phyloP scores from a whole-genome alignment of 2,888 invertebrate genomes.

The Dynastes grantii region DNA sequence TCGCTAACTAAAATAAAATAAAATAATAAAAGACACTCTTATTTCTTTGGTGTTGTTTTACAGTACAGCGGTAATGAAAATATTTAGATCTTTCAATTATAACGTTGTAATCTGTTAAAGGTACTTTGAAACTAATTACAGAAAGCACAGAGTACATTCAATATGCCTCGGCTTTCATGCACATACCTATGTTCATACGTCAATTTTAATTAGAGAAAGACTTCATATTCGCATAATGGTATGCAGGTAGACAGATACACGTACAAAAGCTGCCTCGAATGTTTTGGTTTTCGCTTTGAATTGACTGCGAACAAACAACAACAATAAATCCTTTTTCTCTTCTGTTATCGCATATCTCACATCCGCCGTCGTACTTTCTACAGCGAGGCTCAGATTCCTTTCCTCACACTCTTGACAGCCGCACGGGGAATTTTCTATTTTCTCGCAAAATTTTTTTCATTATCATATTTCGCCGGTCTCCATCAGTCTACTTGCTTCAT shows the following conservation, averaged over 20 bases:
- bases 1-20: too few relatives aligned
- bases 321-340: conserved; percentile 37
- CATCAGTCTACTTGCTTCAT: conserved; percentile 6
- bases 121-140: too few relatives aligned
- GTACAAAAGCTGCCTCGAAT: not conserved
- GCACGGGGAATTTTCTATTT: conserved; percentile 35
- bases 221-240: not conserved
- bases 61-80: too few relatives aligned
- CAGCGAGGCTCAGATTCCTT: conserved; percentile 22
- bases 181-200: not conserved
- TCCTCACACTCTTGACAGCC: conserved; percentile 25
- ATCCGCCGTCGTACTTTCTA: conserved; percentile 11
- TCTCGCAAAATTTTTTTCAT: conserved; percentile 41
- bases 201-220: conserved; percentile 1
- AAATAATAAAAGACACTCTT: too few relatives aligned
- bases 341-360: conserved; percentile 28
- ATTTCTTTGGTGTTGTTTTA: too few relatives aligned
- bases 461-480: conserved; percentile 39
- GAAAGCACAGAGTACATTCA: too few relatives aligned
- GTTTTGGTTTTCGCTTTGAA: conserved; percentile 30
- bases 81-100: too few relatives aligned
- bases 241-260: not conserved
- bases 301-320: conserved; percentile 27
- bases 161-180: too few relatives aligned
- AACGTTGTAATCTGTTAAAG: too few relatives aligned